Percentiles rank a stretch among this genome's conserved stretches.
phyloP scores from a whole-genome alignment of 1,140 invertebrate genomes.

The Magallana gigas region DNA sequence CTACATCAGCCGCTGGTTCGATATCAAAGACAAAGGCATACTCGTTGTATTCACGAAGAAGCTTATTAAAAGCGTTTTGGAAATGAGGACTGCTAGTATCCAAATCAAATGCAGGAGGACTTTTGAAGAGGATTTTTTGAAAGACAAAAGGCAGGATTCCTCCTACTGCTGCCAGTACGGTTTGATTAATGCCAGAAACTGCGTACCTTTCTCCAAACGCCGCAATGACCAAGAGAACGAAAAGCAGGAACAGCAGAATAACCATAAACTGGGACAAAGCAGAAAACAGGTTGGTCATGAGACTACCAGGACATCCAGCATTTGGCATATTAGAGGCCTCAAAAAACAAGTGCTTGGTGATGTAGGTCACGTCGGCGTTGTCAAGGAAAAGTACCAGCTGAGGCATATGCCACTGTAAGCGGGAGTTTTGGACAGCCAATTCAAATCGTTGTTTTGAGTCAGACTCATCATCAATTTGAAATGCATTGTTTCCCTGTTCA shows the following conservation, averaged over 20 bases:
- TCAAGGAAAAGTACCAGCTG: constrained; percentile 66
- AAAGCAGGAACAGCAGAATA: constrained; percentile 68
- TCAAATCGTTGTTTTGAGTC: not conserved
- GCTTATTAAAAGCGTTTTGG: constrained; percentile 35
- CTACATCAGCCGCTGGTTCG: not conserved
- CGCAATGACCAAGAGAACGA: constrained; percentile 67
- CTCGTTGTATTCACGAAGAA: not conserved
- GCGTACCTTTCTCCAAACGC: constrained; percentile 69
- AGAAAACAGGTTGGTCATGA: constrained; percentile 54
- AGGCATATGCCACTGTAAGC: constrained; percentile 56
- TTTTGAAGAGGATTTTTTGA: constrained; percentile 59
- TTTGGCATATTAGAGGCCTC: constrained; percentile 60
- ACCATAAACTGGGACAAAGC: constrained; percentile 59
- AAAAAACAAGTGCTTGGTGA: constrained; percentile 69
- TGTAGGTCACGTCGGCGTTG: constrained; percentile 61
- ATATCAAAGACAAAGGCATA: constrained; percentile 1
- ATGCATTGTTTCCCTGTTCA: constrained; percentile 20
- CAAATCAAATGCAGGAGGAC: constrained; percentile 33
- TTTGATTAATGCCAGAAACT: constrained; percentile 69
- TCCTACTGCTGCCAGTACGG: constrained; percentile 66
- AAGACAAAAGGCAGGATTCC: constrained; percentile 70
- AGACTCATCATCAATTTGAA: not conserved
- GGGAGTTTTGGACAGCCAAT: constrained; percentile 35
- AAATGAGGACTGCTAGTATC: constrained; percentile 67
- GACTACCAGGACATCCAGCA: constrained; percentile 64